Conservation (phyloP, 2,797 vertebrate genomes). For the Acanthurus tractus region DNA sequence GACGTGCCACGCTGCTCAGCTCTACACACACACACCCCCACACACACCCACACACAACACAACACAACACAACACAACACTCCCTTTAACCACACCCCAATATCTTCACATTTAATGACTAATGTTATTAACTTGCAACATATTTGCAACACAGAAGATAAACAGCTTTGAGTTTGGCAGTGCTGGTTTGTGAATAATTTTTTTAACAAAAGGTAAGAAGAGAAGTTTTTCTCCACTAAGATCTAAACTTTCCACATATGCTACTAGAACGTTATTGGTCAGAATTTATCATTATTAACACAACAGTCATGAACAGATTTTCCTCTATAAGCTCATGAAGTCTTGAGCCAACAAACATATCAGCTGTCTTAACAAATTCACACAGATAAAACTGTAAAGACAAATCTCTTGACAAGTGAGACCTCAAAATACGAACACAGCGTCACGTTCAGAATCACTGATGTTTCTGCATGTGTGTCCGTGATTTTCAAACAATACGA, state of each 20-base stretch:
- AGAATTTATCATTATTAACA: background rate
- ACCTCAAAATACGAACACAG: background rate
- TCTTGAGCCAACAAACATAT: background rate
- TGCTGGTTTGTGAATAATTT: background rate
- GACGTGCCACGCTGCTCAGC: slow-evolving; percentile 32
- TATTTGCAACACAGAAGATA: background rate
- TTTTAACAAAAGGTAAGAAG: background rate
- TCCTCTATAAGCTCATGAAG: background rate
- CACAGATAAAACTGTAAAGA: background rate
- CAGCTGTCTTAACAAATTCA: background rate
- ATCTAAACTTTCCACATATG: no score
- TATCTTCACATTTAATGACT: slow-evolving; percentile 20
- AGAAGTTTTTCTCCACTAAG: no score
- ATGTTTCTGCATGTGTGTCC: background rate
- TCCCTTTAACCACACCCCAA: slow-evolving; percentile 56
- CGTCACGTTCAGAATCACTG: background rate
- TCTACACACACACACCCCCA: slow-evolving; percentile 2
- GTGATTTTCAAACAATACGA: background rate
- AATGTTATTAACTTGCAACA: slow-evolving; percentile 6
- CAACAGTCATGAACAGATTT: background rate
- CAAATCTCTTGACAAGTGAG: no score
- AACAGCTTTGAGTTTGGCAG: background rate
- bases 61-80: background rate
- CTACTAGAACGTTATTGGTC: no score
- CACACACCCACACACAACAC: no score